phyloP scores from a whole-genome alignment of 2,113 vertebrate species.

The Marmota flaviventris region DNA sequence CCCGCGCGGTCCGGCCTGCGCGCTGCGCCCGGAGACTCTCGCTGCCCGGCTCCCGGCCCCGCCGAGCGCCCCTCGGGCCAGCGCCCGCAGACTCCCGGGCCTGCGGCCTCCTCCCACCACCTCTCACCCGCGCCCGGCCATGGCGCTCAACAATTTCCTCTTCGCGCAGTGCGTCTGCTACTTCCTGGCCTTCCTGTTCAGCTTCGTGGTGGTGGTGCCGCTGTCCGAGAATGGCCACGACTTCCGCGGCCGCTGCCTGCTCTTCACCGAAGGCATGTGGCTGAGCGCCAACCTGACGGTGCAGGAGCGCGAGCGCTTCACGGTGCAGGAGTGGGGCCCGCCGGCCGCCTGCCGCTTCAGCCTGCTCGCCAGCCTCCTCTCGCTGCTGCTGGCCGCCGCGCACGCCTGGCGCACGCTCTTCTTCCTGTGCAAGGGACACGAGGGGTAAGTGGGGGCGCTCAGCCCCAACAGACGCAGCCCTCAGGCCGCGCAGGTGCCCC shows the following conservation, averaged over 20 bases:
- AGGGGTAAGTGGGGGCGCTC: conserved; percentile 93
- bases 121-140: conserved; percentile 84
- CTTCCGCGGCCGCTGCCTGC: conserved; percentile 96
- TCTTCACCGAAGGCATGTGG: conserved; percentile 98
- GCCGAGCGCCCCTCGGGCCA: background rate
- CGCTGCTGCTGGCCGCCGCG: conserved; percentile 94
- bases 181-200: conserved; percentile 95
- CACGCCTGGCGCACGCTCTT: conserved; percentile 97
- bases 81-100: background rate
- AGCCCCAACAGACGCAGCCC: background rate
- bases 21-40: conserved; percentile 79
- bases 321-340: conserved; percentile 98
- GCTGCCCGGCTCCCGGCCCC: background rate
- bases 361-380: conserved; percentile 95
- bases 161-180: conserved; percentile 95
- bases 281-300: conserved; percentile 97
- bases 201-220: conserved; percentile 96
- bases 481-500: background rate
- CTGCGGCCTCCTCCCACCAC: conserved; percentile 71
- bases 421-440: conserved; percentile 97
- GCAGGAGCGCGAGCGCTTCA: conserved; percentile 94
- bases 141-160: conserved; percentile 94
- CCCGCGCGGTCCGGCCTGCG: background rate
- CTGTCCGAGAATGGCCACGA: conserved; percentile 96
- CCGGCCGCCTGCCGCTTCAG: conserved; percentile 96